Base-by-base conservation (phyloP, 1,140 invertebrate genomes). In the Leptonema lineaticorne region DNA sequence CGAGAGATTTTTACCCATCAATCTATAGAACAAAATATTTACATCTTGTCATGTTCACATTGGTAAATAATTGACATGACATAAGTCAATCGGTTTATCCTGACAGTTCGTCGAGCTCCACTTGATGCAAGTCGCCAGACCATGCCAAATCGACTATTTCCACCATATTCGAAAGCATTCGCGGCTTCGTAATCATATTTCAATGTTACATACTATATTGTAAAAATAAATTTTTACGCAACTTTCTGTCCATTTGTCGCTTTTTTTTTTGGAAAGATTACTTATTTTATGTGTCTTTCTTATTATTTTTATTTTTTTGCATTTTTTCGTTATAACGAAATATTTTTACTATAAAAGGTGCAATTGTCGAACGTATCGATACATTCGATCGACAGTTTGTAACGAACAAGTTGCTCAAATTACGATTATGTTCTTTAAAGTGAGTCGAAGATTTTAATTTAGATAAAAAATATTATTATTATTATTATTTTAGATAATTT, bases 201-300 rank as follows among this genome's bases (percentile, higher is more conserved):
- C 62, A 64, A 64, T 64, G 62, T 64, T 64, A 64, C 62, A 64
- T 64, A 30, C 20, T 53, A 9, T 45, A 26, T 53, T 53, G 50
- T 14, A 53, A 41, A 41, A 9, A 41, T 26, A 53, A 50, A 53
- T 26, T 26, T 26, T 53, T 24, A 53, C 50, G 50, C 50, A 53
- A 53, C 18, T 50, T 50, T 24, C 14, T 24, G 4, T 26, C 50
- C 22, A 24, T 18, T 3, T n/a, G 16, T 4, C 37, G 37, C 11
- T 41, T 41, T 41, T 41, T 41, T 41, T 3, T 16, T 20, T 20
- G 22, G 22, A 14, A 24, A 53, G 20, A n/a, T 45, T 45, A n/a
- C 37, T 45, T 45, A n/a, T 45, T 45, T 45, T 14, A 33, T n/a
- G 11, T 4, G 37, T 45, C n/a, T n/a, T n/a, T n/a, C n/a, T n/a